Evolutionary conservation across 2,113 vertebrate genomes (phyloP).

Genomic region (Genyomyrus donnyi): DNA sequence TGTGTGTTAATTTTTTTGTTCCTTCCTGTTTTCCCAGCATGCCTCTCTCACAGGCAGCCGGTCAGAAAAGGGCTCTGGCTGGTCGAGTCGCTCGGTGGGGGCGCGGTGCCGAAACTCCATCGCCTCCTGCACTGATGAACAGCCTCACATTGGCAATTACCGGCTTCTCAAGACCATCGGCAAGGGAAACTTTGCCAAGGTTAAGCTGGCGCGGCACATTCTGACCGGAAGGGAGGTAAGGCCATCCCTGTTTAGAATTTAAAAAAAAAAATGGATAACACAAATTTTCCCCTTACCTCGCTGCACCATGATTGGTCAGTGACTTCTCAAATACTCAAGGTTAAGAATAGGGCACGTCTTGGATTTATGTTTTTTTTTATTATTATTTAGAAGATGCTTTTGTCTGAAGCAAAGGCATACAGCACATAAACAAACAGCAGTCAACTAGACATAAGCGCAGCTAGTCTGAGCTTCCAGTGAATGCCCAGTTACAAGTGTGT

Average conservation of each 20-base stretch:
- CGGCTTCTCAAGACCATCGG: slow-evolving; percentile 84
- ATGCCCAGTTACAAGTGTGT: neutral
- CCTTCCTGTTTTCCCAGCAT: slow-evolving; percentile 53
- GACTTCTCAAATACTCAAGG: neutral
- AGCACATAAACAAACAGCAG: neutral
- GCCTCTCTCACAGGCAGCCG: slow-evolving; percentile 73
- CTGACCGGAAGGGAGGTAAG: slow-evolving; percentile 80
- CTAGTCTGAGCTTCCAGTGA: neutral
- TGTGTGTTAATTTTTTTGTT: neutral
- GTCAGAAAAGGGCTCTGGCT: slow-evolving; percentile 76
- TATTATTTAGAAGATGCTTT: neutral
- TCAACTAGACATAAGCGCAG: neutral
- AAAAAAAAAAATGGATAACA: neutral
- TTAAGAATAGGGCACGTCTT: neutral
- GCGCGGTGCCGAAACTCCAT: slow-evolving; percentile 86
- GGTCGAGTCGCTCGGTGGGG: slow-evolving; percentile 80
- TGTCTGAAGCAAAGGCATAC: neutral
- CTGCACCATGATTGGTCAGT: neutral
- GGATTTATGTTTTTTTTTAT: neutral
- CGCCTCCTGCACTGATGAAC: slow-evolving; percentile 79
- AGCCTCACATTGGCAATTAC: slow-evolving; percentile 87
- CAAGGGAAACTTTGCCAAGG: slow-evolving; percentile 91
- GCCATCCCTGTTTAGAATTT: neutral
- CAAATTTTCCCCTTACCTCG: neutral
- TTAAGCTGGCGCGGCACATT: slow-evolving; percentile 84